A percentile compares a stretch with the other conserved stretches of the same genome.
Conservation (phyloP, 2,797 vertebrate species). For the Manis javanica region DNA sequence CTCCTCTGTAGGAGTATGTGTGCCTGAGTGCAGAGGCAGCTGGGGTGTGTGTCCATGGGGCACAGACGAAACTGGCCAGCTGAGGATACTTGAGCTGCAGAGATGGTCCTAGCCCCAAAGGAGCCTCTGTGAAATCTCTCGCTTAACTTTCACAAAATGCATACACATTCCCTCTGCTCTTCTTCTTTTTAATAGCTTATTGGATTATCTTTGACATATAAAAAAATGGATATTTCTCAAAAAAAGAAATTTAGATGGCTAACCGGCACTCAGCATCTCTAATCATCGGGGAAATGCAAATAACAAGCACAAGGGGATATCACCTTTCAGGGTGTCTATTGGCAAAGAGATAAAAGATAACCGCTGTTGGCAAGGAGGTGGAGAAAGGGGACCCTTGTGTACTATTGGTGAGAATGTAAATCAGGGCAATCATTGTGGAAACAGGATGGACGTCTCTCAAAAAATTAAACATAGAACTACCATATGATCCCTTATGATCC, state of each 20-base stretch:
- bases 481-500: neutral
- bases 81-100: neutral
- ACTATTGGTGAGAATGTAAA: neutral
- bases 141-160: neutral
- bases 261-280: neutral
- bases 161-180: neutral
- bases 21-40: fast-evolving
- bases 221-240: neutral
- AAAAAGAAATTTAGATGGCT: neutral
- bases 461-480: neutral
- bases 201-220: neutral
- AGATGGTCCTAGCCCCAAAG: neutral
- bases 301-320: neutral
- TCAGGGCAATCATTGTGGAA: neutral
- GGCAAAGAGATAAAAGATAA: neutral
- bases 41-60: neutral
- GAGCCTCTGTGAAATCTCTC: neutral
- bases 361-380: neutral
- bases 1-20: neutral
- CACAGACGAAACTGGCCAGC: neutral
- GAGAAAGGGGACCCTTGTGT: neutral
- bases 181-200: neutral
- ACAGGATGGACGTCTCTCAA: neutral
- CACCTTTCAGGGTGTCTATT: neutral
- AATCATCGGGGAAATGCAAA: neutral